Conservation (phyloP, 2,797 vertebrate genomes). For the Danio aesculapii region DNA sequence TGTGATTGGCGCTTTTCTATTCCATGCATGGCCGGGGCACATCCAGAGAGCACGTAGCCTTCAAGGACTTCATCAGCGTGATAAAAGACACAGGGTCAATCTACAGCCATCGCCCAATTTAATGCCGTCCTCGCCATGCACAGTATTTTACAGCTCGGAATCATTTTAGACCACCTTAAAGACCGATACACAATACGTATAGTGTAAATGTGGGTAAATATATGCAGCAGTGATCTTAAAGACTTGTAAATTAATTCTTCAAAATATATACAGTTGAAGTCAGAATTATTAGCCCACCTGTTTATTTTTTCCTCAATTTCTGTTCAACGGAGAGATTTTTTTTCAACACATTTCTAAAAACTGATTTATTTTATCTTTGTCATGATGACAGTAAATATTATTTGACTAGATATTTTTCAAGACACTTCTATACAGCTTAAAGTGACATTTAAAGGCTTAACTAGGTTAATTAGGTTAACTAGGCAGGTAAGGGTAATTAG, state of each 20-base stretch:
- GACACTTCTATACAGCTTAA: too few species aligned
- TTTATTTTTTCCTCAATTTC: too few species aligned
- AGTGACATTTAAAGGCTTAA: too few species aligned
- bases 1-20: constrained; percentile 78
- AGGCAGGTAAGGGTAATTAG: too few species aligned
- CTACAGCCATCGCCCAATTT: constrained; percentile 59
- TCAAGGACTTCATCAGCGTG: constrained; percentile 66
- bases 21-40: constrained; percentile 74
- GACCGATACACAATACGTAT: neutral
- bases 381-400: too few species aligned
- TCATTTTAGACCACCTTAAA: constrained; percentile 24
- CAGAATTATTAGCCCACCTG: too few species aligned
- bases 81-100: constrained; percentile 70
- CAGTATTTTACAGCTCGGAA: constrained; percentile 1
- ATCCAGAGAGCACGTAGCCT: constrained; percentile 65
- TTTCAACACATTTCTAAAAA: too few species aligned
- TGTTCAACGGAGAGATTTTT: too few species aligned
- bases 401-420: too few species aligned
- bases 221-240: too few species aligned
- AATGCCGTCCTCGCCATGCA: constrained; percentile 50
- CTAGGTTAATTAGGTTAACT: too few species aligned
- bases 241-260: neutral
- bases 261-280: neutral
- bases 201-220: neutral
- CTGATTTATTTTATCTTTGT: too few species aligned